Conservation (phyloP, 2,888 invertebrate genomes). For the Acleris literana region DNA sequence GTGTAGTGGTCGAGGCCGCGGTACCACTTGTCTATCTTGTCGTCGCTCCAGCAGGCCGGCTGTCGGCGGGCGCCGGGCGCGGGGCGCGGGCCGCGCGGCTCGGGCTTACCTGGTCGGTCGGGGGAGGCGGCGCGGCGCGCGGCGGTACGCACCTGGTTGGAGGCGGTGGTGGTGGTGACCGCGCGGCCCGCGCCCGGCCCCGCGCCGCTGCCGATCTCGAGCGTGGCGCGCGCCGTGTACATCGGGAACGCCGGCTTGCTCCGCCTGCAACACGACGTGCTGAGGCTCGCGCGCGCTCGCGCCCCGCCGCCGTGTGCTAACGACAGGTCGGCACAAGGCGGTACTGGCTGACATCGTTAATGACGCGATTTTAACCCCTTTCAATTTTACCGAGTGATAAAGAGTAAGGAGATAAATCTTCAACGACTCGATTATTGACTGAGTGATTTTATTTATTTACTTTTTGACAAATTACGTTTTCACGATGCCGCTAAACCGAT, state of each 20-base stretch:
- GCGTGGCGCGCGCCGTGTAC: slow-evolving; percentile 80
- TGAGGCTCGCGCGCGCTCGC: not conserved
- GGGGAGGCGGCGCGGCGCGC: not conserved
- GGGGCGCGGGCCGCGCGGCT: slow-evolving; percentile 34
- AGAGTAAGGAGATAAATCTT: no score
- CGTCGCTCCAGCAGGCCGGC: slow-evolving; percentile 28
- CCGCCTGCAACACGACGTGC: slow-evolving; percentile 54
- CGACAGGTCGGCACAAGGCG: no score
- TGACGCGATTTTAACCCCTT: no score
- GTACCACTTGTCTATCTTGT: slow-evolving; percentile 53
- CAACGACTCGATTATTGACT: no score
- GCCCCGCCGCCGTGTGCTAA: no score
- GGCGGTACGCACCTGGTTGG: slow-evolving; percentile 78
- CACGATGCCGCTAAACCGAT: no score
- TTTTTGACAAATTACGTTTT: no score
- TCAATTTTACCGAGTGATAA: no score
- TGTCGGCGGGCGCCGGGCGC: slow-evolving; percentile 37
- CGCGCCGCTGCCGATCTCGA: slow-evolving; percentile 80
- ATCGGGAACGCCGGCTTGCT: slow-evolving; percentile 76
- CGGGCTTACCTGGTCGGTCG: not conserved
- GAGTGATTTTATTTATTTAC: no score
- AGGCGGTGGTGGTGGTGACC: slow-evolving; percentile 80
- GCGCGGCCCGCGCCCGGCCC: slow-evolving; percentile 79
- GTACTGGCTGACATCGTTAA: no score
- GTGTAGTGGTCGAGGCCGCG: slow-evolving; percentile 42